phyloP scores from a whole-genome alignment of 2,797 vertebrate genomes.

The Chanos chanos region DNA sequence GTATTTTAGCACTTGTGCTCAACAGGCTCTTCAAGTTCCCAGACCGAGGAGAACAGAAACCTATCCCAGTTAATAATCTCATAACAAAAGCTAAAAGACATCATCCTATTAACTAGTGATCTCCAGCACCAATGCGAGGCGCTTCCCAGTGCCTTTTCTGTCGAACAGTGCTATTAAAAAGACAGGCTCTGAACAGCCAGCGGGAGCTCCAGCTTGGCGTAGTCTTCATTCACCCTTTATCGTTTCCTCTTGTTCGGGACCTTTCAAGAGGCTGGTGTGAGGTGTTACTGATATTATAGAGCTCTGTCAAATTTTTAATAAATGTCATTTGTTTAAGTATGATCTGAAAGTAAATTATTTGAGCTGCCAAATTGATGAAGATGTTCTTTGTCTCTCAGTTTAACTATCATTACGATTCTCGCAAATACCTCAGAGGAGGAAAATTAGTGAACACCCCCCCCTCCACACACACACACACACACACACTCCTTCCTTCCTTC shows the following conservation, averaged over 20 bases:
- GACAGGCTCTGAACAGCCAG: constrained; percentile 82
- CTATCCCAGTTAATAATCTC: constrained; percentile 98
- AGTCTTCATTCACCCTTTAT: constrained; percentile 85
- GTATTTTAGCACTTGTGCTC: constrained; percentile 90
- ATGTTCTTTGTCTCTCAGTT: constrained; percentile 14
- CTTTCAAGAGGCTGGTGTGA: constrained; percentile 73
- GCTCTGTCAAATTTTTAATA: constrained; percentile 20
- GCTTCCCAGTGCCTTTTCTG: constrained; percentile 92
- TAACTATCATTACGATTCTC: constrained; percentile 19
- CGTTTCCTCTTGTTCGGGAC: constrained; percentile 81
- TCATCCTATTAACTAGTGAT: constrained; percentile 99
- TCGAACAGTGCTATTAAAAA: constrained; percentile 82
- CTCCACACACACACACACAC: background rate
- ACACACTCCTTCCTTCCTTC: background rate
- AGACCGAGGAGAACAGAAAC: constrained; percentile 82
- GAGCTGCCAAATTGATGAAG: too few species aligned
- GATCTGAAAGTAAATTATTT: too few species aligned
- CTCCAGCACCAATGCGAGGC: constrained; percentile 92
- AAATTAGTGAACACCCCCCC: constrained; percentile 24
- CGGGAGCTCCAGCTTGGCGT: constrained; percentile 63
- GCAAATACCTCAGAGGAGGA: constrained; percentile 6
- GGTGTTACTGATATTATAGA: constrained; percentile 89
- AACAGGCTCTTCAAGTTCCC: constrained; percentile 87
- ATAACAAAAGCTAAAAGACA: constrained; percentile 99
- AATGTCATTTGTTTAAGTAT: too few species aligned